Evolutionary conservation across 2,888 invertebrate genomes (phyloP).

Genomic region (Calliopum simillimum): DNA sequence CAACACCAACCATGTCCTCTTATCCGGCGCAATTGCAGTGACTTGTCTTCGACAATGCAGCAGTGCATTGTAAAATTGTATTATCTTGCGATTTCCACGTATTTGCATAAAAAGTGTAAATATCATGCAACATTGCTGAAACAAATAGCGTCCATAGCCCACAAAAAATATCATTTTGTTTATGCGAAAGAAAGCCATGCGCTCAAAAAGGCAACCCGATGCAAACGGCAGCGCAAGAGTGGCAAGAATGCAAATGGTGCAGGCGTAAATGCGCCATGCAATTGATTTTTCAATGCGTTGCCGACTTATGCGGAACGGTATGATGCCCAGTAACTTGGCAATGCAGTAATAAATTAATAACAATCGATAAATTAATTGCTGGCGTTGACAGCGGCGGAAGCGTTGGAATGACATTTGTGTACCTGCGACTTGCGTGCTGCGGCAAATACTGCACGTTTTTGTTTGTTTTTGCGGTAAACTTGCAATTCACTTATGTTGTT

Average conservation of each 20-base stretch:
- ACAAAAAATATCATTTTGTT: conserved; percentile 52
- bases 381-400: background rate
- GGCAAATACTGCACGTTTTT: too few relatives aligned
- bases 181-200: conserved; percentile 52
- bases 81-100: conserved; percentile 44
- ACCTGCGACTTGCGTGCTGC: background rate
- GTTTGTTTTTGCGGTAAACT: too few relatives aligned
- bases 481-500: too few relatives aligned
- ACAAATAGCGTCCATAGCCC: conserved; percentile 51
- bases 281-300: background rate
- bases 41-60: conserved; percentile 40
- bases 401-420: background rate
- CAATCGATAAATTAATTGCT: background rate
- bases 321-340: conserved; percentile 44
- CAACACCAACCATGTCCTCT: conserved; percentile 14
- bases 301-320: conserved; percentile 25
- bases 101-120: conserved; percentile 52
- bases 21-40: conserved; percentile 30
- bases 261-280: conserved; percentile 48
- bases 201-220: conserved; percentile 44
- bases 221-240: conserved; percentile 46
- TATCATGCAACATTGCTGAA: conserved; percentile 48
- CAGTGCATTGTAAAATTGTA: conserved; percentile 53
- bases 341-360: conserved; percentile 26
- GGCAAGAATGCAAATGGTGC: conserved; percentile 42